These are phyloP conservation scores for Conomelus anceps DNA, from an alignment of 2,888 invertebrate species.

Conservation along the genomic window DNA sequence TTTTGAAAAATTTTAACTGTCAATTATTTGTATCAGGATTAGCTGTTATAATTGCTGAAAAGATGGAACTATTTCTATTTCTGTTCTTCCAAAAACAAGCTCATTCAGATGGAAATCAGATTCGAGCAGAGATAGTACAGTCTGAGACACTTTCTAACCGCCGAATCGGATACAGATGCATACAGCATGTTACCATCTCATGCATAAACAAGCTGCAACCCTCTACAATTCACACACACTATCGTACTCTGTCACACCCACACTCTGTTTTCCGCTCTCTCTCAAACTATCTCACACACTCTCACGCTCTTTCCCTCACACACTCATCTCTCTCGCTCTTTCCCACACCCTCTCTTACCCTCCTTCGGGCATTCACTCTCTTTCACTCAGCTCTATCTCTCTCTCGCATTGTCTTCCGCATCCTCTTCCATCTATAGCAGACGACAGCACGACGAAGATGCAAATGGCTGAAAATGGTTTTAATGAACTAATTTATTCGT, in stretches of 20 bases:
- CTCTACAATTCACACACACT: too few species aligned
- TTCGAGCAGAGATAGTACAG: background rate
- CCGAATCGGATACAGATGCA: background rate
- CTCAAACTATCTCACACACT: background rate
- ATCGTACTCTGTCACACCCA: background rate
- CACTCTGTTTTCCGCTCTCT: background rate
- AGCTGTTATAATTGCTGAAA: too few species aligned
- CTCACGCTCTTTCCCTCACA: too few species aligned
- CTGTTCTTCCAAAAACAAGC: background rate
- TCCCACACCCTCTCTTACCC: too few species aligned
- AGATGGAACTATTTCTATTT: background rate
- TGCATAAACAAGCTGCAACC: background rate
- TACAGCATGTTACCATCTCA: background rate
- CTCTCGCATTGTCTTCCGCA: too few species aligned
- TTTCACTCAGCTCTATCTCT: too few species aligned
- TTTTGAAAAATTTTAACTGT: too few species aligned
- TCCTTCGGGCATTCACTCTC: background rate
- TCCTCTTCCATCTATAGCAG: background rate
- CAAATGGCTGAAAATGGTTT: background rate
- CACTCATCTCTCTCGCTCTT: too few species aligned
- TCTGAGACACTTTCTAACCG: background rate
- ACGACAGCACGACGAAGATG: background rate
- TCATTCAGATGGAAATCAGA: background rate
- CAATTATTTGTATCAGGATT: too few species aligned
- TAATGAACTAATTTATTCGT: background rate